Percentiles rank a stretch among this genome's conserved stretches.
Evolutionary conservation across 2,888 invertebrate genomes (phyloP).

Genomic region (Eurois occulta): DNA sequence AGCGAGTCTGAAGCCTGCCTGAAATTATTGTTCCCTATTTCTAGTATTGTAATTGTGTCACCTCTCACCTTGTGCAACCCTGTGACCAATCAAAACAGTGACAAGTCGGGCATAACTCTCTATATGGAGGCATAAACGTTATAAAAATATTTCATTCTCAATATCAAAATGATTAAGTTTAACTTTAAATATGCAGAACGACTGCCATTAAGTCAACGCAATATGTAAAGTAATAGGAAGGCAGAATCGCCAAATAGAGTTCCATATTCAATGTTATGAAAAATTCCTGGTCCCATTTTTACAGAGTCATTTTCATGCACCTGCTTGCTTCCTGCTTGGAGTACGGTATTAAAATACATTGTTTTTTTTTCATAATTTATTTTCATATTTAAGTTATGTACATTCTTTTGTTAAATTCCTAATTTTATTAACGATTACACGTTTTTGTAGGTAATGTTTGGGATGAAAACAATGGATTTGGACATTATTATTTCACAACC

Average conservation of each 20-base stretch:
- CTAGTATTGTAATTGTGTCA: too few relatives aligned
- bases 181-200: conserved; percentile 6
- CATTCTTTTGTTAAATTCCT: conserved; percentile 22
- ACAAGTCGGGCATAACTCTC: too few relatives aligned
- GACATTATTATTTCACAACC: conserved; percentile 36
- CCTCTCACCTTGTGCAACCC: too few relatives aligned
- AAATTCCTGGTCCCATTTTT: conserved; percentile 59
- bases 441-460: conserved; percentile 11
- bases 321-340: conserved; percentile 45
- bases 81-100: too few relatives aligned
- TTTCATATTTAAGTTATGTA: background rate
- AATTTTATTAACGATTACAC: conserved; percentile 35
- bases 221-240: conserved; percentile 56
- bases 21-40: too few relatives aligned
- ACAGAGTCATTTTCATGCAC: conserved; percentile 57
- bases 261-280: conserved; percentile 63
- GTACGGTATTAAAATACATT: conserved; percentile 30
- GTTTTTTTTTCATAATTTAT: conserved; percentile 19
- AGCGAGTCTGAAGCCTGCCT: too few relatives aligned
- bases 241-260: conserved; percentile 53
- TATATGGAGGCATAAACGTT: too few relatives aligned
- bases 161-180: background rate
- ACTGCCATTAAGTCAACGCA: conserved; percentile 32
- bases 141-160: too few relatives aligned
- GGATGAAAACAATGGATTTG: conserved; percentile 42